Percentiles rank a stretch among this genome's conserved stretches.
These are phyloP conservation scores for Palythoa heliodiscus DNA, from an alignment of 92 coral and sea anemone species.

Conservation along the genomic window DNA sequence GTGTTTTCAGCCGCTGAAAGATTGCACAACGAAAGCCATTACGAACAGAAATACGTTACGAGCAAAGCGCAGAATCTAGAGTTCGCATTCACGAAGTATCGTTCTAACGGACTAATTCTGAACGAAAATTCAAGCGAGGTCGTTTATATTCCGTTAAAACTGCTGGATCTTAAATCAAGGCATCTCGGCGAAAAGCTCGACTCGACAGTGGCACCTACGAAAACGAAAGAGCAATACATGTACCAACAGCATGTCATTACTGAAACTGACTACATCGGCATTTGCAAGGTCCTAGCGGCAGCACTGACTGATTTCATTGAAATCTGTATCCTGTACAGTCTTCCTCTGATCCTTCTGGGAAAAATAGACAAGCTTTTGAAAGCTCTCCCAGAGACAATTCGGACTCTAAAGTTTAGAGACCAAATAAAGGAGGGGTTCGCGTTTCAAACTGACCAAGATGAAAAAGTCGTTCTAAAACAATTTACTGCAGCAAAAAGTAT, in stretches of 20 bases:
- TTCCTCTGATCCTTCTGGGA: conserved; percentile 66
- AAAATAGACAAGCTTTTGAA: conserved; percentile 59
- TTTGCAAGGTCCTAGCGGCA: conserved; percentile 41
- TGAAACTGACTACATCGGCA: conserved; percentile 33
- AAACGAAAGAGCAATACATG: neutral
- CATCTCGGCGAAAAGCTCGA: neutral
- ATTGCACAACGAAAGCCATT: conserved; percentile 50
- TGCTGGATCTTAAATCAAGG: neutral
- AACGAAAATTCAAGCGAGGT: neutral
- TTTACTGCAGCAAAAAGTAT: conserved; percentile 56
- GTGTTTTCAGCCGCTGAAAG: conserved; percentile 62
- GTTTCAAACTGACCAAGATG: conserved; percentile 51
- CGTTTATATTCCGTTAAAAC: conserved; percentile 1
- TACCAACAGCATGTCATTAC: neutral
- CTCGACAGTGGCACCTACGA: neutral
- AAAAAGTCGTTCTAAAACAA: conserved; percentile 20
- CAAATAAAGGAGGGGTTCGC: conserved; percentile 49
- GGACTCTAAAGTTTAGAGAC: conserved; percentile 55
- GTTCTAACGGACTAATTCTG: neutral
- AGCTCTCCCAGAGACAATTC: conserved; percentile 53
- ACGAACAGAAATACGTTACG: neutral
- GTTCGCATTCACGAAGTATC: neutral
- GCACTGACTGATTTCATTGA: conserved; percentile 52
- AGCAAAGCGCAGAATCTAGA: neutral
- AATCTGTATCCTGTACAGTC: conserved; percentile 69